Conservation (phyloP, 1,140 invertebrate species). For the Globodera rostochiensis region DNA sequence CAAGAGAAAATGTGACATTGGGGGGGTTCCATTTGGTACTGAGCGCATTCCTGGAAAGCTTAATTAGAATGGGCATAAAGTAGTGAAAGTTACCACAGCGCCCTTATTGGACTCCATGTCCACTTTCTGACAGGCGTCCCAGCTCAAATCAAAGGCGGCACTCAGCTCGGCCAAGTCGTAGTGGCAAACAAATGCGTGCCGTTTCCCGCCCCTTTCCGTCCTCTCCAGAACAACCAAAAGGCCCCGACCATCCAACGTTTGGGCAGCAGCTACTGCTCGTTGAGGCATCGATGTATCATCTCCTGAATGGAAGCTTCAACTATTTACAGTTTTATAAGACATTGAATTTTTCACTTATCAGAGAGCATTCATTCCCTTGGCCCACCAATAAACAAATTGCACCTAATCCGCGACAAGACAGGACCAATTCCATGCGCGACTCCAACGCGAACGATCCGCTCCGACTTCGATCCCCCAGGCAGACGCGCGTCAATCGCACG, state of each 20-base stretch:
- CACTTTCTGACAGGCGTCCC: conserved; percentile 14
- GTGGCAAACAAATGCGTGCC: conserved; percentile 7
- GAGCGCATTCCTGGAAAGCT: conserved; percentile 2
- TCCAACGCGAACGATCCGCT: conserved; percentile 1
- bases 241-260: neutral
- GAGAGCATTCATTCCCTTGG: neutral
- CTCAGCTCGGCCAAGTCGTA: conserved; percentile 3
- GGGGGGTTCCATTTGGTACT: neutral
- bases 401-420: conserved; percentile 25
- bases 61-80: neutral
- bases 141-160: conserved; percentile 2
- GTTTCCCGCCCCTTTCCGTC: neutral
- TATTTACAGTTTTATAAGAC: neutral
- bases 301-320: neutral
- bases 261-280: conserved; percentile 6
- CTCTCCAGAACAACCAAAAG: conserved; percentile 23
- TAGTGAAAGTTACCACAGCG: neutral
- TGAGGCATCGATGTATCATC: neutral
- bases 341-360: neutral
- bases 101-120: conserved; percentile 3
- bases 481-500: conserved; percentile 12
- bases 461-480: conserved; percentile 16
- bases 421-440: conserved; percentile 28
- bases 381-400: neutral
- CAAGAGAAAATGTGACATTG: conserved; percentile 26